Evolutionary conservation across 1,140 invertebrate species (phyloP), one percentile per base, ranked within the genome.

Genomic region (Polyergus mexicanus): DNA sequence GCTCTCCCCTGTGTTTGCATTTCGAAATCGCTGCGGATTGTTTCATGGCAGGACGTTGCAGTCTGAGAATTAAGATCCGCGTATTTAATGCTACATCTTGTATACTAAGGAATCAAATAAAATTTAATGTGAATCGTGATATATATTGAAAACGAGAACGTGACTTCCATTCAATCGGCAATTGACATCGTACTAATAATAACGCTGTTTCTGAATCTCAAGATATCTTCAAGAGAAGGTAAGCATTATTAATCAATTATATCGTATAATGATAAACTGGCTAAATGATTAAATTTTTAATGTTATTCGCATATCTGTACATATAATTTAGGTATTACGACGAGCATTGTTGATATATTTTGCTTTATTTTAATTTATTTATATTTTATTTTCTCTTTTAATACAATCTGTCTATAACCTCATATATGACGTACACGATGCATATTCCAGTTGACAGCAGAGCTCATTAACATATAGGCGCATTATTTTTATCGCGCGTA

Each of bases 11-110:
- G 19, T 60, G 60, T 83, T 83, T 83, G 68, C 78, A 83, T 74
- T 51, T 83, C 54, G 28, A 83, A 83, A 83, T 83, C 54, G n/a
- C 54, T 72, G 28, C 8, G 68, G 68, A 83, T 83, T 83, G 62
- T 60, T 72, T 58, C 54, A 47, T 13, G 13, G 6, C 41, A n/a
- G 38, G 51, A 25, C 66, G 13, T 72, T 41, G 38, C 78, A 60
- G 6, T 60, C 10, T 44, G 54, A 74, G 51, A 71, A 41, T 80
- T 74, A 28, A 56, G 4, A 5, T 54, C 44, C 28, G 19, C 60
- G 32, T 11, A 5, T 83, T 25, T 69, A 32, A 83, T 32, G 38
- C 11, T 44, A 25, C 28, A 35, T 38, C 51, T 62, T 83, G 54
- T 35, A n/a, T 74, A 44, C 7, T 41, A 32, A 83, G 22, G 8